Evolutionary conservation across 2,113 vertebrate genomes (phyloP), one percentile per base, ranked within the genome.

Genomic region (Dipodomys ordii): DNA sequence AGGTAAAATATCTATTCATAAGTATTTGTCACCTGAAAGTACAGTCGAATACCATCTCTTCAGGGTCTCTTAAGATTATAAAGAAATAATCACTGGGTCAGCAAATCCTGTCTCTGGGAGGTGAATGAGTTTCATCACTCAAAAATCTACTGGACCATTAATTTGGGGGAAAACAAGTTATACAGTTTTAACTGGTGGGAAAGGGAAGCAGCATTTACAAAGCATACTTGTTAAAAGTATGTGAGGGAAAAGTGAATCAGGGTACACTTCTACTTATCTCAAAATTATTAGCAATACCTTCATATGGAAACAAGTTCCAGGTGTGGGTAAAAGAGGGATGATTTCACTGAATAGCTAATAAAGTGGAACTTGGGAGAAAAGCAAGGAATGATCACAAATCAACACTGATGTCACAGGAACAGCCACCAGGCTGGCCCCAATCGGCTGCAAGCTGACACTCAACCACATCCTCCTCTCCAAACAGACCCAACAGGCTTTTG

Each of bases 71-170:
- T 78, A 65, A 39, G 20, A 88, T 35, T 53, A 49, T 4, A 76
- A 95, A 64, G 57, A 90, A 88, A 78, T 64, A 69, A 4, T 73
- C 27, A 68, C 16, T 79, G 22, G 8, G 20, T 92, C 80, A 84
- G 30, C 1, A 84, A 80, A 71, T 3, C 60, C 39, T 79, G 62
- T 28, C 30, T 9, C 44, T 7, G 39, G 15, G 22, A 80, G 15
- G 32, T 30, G 44, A 93, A 49, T 49, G 32, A 87, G 39, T 91
- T 76, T 71, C 44, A 83, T n/a, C 3, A 68, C 23, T 46, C 35
- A 10, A 71, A 8, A 67, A 68, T 80, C 5, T 44, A 3, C n/a
- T n/a, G 76, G 22, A 39, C 7, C 3, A 73, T 15, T 83, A 62
- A 57, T 84, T 88, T 62, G 28, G 3, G 11, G 19, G 20, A 25